Conservation (phyloP, 2,888 invertebrate species). For the Plemyria rubiginata region DNA sequence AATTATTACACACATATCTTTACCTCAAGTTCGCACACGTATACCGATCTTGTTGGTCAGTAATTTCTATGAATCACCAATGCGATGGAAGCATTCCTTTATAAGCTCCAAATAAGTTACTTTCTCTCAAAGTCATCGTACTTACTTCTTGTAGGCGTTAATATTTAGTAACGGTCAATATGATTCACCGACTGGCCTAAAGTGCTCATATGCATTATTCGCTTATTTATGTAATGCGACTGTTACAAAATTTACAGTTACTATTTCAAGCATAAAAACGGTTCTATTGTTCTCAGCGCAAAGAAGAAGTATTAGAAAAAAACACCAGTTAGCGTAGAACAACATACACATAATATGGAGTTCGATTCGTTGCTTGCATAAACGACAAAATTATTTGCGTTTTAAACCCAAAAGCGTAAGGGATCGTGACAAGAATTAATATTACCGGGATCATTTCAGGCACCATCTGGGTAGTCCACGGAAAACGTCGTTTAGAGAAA, state of each 20-base stretch:
- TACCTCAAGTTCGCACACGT: neutral
- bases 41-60: neutral
- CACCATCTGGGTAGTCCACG: neutral
- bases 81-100: conserved; percentile 1
- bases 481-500: neutral
- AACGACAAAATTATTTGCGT: too few relatives aligned
- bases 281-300: conserved; percentile 7
- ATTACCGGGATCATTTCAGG: too few relatives aligned
- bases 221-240: conserved; percentile 71
- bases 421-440: too few relatives aligned
- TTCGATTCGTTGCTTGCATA: too few relatives aligned
- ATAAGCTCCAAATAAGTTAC: conserved; percentile 18
- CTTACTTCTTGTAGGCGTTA: conserved; percentile 25
- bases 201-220: conserved; percentile 43
- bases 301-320: neutral
- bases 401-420: too few relatives aligned
- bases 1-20: too few relatives aligned
- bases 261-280: neutral
- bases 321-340: too few relatives aligned
- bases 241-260: conserved; percentile 68
- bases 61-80: conserved; percentile 6
- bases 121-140: conserved; percentile 24
- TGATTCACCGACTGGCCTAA: conserved; percentile 56
- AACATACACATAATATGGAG: too few relatives aligned
- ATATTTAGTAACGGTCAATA: conserved; percentile 53